Evolutionary conservation across 2,797 vertebrate genomes (phyloP).

Genomic region (Aplochiton taeniatus): DNA sequence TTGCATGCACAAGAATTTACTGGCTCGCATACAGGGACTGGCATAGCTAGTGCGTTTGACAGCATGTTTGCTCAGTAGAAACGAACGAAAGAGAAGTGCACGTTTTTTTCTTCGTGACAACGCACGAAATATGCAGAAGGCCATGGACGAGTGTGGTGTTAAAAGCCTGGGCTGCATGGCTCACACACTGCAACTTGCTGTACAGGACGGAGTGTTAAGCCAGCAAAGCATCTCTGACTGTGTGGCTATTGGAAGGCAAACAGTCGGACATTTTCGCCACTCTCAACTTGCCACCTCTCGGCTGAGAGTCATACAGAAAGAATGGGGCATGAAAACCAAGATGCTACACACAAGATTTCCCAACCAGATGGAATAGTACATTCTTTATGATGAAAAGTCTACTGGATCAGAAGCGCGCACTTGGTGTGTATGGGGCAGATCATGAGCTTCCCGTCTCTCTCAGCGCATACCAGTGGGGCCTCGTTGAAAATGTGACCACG

Average conservation of each 20-base stretch:
- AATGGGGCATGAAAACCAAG: background rate
- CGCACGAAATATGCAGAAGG: background rate
- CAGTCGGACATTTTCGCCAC: too few species aligned
- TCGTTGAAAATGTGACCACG: too few species aligned
- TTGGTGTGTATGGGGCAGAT: slow-evolving; percentile 6
- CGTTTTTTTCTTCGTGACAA: slow-evolving; percentile 1
- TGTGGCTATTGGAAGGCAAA: too few species aligned
- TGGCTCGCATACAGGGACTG: too few species aligned
- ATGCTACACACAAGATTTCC: slow-evolving; percentile 5
- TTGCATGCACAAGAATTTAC: too few species aligned
- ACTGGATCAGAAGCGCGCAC: slow-evolving; percentile 15
- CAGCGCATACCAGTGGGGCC: too few species aligned
- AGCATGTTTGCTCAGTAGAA: background rate
- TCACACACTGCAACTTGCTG: slow-evolving; percentile 11
- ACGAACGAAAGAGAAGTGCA: slow-evolving; percentile 11
- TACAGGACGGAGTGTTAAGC: slow-evolving; percentile 9
- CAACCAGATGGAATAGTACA: slow-evolving; percentile 9
- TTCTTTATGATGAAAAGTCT: slow-evolving; percentile 20
- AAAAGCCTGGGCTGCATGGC: slow-evolving; percentile 18
- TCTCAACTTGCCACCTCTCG: too few species aligned
- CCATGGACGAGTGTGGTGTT: slow-evolving; percentile 3
- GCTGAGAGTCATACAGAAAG: too few species aligned
- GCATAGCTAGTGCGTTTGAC: too few species aligned
- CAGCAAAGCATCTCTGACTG: background rate
- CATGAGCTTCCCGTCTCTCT: too few species aligned